Conservation (phyloP, 2,797 vertebrate species). For the Tapirus indicus region DNA sequence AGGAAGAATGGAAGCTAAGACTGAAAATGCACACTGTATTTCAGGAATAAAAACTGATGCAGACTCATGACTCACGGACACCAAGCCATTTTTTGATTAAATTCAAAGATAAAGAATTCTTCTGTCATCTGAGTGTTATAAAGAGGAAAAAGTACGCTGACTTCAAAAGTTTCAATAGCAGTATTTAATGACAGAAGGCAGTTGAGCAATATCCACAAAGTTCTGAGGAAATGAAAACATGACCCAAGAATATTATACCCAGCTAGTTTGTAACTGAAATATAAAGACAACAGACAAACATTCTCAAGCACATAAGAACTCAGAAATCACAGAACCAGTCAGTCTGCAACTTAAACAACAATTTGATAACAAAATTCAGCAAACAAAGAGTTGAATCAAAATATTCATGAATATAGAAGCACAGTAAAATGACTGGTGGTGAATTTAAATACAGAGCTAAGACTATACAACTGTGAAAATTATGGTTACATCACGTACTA, state of each 20-base stretch:
- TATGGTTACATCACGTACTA: not conserved
- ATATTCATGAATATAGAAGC: conserved; percentile 33
- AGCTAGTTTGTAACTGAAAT: conserved; percentile 12
- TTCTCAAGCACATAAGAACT: not conserved
- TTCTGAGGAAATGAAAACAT: conserved; percentile 1
- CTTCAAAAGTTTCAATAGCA: not conserved
- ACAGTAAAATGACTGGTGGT: not conserved
- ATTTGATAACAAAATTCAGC: conserved; percentile 59
- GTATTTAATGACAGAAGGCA: not conserved
- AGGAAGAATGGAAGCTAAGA: not conserved
- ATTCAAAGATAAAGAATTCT: conserved; percentile 9
- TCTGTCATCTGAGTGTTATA: not conserved
- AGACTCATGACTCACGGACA: not conserved
- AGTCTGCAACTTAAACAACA: conserved; percentile 52
- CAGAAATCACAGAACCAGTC: conserved; percentile 36
- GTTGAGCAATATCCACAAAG: not conserved
- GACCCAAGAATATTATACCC: not conserved
- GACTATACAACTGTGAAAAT: not conserved
- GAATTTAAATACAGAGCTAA: not conserved
- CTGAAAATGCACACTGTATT: not conserved
- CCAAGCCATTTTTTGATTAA: not conserved
- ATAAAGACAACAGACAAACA: conserved; percentile 8
- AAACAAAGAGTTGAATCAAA: conserved; percentile 62
- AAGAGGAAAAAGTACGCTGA: not conserved
- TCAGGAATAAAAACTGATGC: not conserved